Base-by-base conservation (phyloP, 2,888 invertebrate species). In the Euplexia lucipara region DNA sequence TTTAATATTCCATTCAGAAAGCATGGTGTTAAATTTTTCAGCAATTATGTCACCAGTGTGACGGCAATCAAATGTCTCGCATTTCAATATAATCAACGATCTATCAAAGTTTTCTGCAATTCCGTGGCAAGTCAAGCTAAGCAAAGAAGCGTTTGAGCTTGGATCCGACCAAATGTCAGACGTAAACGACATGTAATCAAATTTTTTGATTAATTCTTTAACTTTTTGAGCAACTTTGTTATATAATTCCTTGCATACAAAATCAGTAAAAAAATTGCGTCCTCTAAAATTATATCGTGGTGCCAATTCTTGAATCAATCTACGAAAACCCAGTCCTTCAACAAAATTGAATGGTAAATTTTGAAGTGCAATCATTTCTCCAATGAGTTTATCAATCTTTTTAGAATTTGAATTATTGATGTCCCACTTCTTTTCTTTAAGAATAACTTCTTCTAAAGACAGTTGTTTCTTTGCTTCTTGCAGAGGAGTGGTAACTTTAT, bases 1-100 rank as follows among this genome's bases (percentile, higher is more conserved):
- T n/a, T n/a, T n/a, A n/a, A n/a, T n/a, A n/a, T n/a, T n/a, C n/a
- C n/a, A n/a, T n/a, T n/a, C n/a, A n/a, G n/a, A n/a, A n/a, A n/a
- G n/a, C n/a, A n/a, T n/a, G n/a, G n/a, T n/a, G n/a, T n/a, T n/a
- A n/a, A n/a, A n/a, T n/a, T n/a, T n/a, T n/a, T n/a, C n/a, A n/a
- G n/a, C n/a, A 22, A 44, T 44, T 44, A 44, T 44, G 42, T 44
- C 42, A 44, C 20, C 42, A 22, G 42, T 44, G 42, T 44, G 42
- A 22, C 42, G 42, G 20, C 22, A 20, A 14, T 44, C 42, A 3
- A 44, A 44, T 22, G 42, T 44, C 20, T 44, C 42, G 1, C 42
- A 44, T 44, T 44, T 44, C 42, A 22, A 44, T 22, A 44, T 22
- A 3, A 44, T 44, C 22, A 20, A 44, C 22, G 42, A 44, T 22